These are phyloP conservation scores for Bombyx huttoni DNA, from an alignment of 2,888 invertebrate species.

Conservation along the genomic window DNA sequence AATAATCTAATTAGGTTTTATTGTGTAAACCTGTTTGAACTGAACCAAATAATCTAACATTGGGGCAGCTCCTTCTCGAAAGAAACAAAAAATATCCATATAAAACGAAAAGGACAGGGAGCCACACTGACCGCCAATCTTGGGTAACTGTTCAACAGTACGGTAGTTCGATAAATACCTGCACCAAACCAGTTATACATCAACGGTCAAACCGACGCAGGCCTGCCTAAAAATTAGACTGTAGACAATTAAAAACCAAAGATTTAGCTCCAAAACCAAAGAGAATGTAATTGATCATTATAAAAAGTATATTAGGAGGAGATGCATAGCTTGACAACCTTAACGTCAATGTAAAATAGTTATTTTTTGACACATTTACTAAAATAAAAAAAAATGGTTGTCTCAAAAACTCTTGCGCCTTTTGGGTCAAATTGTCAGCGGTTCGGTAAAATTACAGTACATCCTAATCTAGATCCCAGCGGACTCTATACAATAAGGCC, in stretches of 20 bases:
- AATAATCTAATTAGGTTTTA: too few species aligned
- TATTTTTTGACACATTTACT: neutral
- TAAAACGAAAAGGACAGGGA: too few species aligned
- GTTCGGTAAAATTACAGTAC: constrained; percentile 36
- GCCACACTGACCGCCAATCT: too few species aligned
- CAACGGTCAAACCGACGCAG: too few species aligned
- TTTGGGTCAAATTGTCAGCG: constrained; percentile 31
- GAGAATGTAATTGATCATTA: neutral
- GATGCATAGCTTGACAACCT: neutral
- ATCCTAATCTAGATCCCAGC: constrained; percentile 42
- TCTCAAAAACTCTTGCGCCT: constrained; percentile 6
- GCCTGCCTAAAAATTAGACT: too few species aligned
- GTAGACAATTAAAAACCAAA: neutral
- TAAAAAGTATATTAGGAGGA: neutral
- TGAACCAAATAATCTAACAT: too few species aligned
- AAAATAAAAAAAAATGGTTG: constrained; percentile 10
- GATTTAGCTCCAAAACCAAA: neutral
- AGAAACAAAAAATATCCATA: too few species aligned
- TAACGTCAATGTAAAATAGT: neutral
- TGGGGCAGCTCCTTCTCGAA: too few species aligned
- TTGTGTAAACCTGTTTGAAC: too few species aligned
- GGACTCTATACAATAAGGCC: constrained; percentile 31
- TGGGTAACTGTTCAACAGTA: too few species aligned
- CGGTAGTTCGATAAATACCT: too few species aligned
- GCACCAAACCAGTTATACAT: too few species aligned